Evolutionary conservation across 2,797 vertebrate genomes (phyloP), one percentile per base, ranked within the genome.

Genomic region (Ceryle rudis): DNA sequence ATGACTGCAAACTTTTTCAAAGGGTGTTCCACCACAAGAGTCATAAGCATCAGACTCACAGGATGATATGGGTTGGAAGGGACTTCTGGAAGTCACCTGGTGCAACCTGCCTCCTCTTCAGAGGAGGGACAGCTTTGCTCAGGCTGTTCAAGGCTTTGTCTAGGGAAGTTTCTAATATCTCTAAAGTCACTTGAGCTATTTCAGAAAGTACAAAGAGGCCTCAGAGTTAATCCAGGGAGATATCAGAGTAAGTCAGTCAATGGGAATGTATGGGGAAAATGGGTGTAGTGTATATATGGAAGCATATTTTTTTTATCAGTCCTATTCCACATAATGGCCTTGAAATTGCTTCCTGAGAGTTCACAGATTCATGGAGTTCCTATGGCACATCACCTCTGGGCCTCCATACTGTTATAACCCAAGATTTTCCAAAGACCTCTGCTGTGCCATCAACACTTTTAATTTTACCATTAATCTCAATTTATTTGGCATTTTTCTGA

Each of bases 401-500:
- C 58, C 41, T 86, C 75, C 6, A 39, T 7, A 25, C 28, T 1
- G 1, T 55, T 90, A 66, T 20, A 86, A 66, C 46, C 49, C 55
- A 67, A 49, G 75, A 69, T 83, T 72, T 77, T 91, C 83, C n/a
- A 55, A 86, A 93, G 65, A 95, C 70, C 54, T 75, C 62, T 81
- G 23, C 71, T 89, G 42, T 52, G 71, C 37, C 0, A 0, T 95
- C 86, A 89, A 73, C 74, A 73, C 51, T 57, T 87, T 86, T 73
- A 73, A 74, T 93, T 93, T 95, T 60, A 37, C 54, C 52, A 60
- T 92, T 73, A 47, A 73, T 89, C 71, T 92, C 81, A 49, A 77
- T 91, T 90, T 89, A n/a, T 87, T 78, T 58, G 49, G 13, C 52
- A 42, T 82, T 90, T 96, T 82, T 47, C 49, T 85, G 67, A 85